Conservation (phyloP, 1,140 invertebrate genomes). For the Apis florea region DNA sequence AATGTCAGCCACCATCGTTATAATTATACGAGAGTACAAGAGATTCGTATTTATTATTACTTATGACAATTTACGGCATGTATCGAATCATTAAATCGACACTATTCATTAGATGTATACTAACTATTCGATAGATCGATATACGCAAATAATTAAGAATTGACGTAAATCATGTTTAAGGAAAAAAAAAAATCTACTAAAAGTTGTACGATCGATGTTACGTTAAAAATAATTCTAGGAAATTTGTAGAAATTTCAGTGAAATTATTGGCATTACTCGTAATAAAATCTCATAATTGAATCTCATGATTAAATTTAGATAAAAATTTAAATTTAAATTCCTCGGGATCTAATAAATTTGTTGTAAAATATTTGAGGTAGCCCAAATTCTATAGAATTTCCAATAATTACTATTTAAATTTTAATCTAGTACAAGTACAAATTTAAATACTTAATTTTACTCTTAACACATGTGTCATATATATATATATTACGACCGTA, state of each 20-base stretch:
- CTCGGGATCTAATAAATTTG: no score
- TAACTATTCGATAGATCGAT: constrained; percentile 10
- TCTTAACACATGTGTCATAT: background rate
- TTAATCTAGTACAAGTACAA: background rate
- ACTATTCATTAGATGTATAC: background rate
- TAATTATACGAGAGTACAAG: background rate
- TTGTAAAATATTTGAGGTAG: no score
- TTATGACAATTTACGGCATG: background rate
- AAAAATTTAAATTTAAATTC: background rate
- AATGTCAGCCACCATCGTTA: background rate
- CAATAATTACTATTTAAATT: background rate
- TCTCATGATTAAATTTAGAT: background rate
- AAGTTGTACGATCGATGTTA: background rate
- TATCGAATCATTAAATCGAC: background rate
- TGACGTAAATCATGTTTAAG: background rate
- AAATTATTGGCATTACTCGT: background rate
- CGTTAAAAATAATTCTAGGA: background rate
- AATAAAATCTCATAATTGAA: no score
- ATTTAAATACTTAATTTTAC: no score
- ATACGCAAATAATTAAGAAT: background rate
- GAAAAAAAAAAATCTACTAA: background rate
- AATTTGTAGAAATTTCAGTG: background rate
- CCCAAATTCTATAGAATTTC: no score
- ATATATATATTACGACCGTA: background rate
- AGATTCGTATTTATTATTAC: background rate